phyloP scores from a whole-genome alignment of 2,113 vertebrate species.

The Calyptomena viridis region DNA sequence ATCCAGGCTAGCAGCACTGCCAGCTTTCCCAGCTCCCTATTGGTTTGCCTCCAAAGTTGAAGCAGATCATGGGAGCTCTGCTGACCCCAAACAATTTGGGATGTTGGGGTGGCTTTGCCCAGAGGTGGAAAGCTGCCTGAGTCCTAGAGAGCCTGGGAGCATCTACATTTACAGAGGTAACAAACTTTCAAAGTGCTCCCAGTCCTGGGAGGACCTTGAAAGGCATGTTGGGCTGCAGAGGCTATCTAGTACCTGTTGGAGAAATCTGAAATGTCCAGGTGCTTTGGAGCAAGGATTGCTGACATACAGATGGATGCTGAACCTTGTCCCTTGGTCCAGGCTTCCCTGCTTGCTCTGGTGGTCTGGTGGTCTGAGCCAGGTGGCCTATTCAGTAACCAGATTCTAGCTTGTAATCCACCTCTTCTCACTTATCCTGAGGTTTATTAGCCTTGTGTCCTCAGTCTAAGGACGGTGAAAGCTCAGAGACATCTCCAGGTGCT shows the following conservation, averaged over 20 bases:
- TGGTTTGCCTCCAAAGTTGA: background rate
- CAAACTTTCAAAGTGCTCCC: background rate
- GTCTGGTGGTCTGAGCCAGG: background rate
- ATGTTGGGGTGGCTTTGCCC: background rate
- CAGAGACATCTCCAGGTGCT: background rate
- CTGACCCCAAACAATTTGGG: background rate
- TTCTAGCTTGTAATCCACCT: background rate
- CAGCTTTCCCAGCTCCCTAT: background rate
- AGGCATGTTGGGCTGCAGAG: background rate
- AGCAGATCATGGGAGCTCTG: background rate
- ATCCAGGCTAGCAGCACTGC: background rate
- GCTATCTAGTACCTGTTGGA: background rate
- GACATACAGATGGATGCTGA: background rate
- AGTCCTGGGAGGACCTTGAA: background rate
- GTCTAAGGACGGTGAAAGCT: background rate
- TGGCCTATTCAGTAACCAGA: background rate
- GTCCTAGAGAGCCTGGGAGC: background rate
- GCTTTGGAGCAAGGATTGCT: background rate
- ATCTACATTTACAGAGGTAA: too few species aligned
- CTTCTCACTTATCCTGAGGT: background rate
- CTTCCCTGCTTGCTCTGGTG: background rate
- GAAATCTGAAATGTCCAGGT: background rate
- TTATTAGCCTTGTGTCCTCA: background rate
- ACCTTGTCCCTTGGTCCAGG: background rate
- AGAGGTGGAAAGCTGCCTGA: background rate